These are phyloP conservation scores for Ceratotherium simum DNA, from an alignment of 2,113 vertebrate genomes.

Conservation along the genomic window DNA sequence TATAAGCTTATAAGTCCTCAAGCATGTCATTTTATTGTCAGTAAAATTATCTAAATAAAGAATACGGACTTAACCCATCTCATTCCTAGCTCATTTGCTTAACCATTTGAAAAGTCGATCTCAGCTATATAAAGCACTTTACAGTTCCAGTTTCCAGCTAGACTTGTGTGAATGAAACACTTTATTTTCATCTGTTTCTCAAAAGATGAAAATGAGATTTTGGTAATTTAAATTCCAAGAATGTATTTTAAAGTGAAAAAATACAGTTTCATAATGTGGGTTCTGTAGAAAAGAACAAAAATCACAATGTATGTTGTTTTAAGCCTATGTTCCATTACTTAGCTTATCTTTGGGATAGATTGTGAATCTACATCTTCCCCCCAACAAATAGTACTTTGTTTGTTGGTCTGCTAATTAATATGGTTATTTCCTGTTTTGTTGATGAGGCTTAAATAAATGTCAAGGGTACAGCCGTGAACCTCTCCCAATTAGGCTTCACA, in stretches of 20 bases:
- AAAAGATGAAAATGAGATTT: constrained; percentile 33
- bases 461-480: constrained; percentile 86
- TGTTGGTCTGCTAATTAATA: constrained; percentile 87
- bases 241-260: constrained; percentile 5
- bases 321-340: not conserved
- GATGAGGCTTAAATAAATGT: constrained; percentile 90
- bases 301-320: not conserved
- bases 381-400: constrained; percentile 78
- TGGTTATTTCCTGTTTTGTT: constrained; percentile 88
- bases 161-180: not conserved
- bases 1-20: not conserved
- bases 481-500: constrained; percentile 89
- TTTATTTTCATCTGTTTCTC: constrained; percentile 59
- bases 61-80: not conserved
- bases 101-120: not conserved
- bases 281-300: not conserved
- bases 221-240: not conserved
- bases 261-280: not conserved
- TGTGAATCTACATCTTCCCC: constrained; percentile 68
- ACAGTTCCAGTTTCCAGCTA: not conserved
- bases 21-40: not conserved
- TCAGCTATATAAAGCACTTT: not conserved
- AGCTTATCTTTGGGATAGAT: constrained; percentile 60
- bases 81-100: not conserved
- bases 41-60: not conserved